phyloP scores from a whole-genome alignment of 2,113 vertebrate genomes.

The Phycodurus eques region DNA sequence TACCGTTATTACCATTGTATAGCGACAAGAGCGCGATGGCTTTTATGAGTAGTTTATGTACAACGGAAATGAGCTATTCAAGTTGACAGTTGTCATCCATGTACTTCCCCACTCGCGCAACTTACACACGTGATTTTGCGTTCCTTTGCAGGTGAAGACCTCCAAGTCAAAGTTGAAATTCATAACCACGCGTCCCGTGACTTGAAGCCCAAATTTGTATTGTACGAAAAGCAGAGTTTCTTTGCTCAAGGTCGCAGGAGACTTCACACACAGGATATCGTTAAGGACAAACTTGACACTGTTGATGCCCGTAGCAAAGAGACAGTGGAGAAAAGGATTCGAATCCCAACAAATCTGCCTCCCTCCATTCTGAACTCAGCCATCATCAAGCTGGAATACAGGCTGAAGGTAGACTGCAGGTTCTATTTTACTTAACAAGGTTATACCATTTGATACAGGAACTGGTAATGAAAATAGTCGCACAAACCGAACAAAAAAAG shows the following conservation, averaged over 20 bases:
- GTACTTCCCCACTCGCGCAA: neutral
- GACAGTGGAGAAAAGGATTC: conserved; percentile 39
- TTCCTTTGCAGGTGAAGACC: conserved; percentile 36
- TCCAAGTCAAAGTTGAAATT: conserved; percentile 41
- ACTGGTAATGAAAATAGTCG: no score
- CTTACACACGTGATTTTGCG: neutral
- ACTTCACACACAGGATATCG: conserved; percentile 7
- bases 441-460: neutral
- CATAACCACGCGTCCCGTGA: conserved; percentile 48
- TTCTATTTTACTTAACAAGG: neutral
- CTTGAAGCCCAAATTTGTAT: conserved; percentile 50
- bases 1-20: neutral
- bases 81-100: neutral
- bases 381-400: conserved; percentile 64
- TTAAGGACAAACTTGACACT: conserved; percentile 45
- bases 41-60: neutral
- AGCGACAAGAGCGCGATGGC: no score
- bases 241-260: conserved; percentile 43
- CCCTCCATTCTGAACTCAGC: conserved; percentile 59
- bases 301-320: conserved; percentile 16
- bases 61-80: neutral
- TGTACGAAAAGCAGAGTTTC: conserved; percentile 60
- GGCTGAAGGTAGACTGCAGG: conserved; percentile 52
- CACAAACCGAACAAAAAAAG: neutral
- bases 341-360: conserved; percentile 39